Base-by-base conservation (phyloP, 2,113 vertebrate genomes). In the Chaetura pelagica region DNA sequence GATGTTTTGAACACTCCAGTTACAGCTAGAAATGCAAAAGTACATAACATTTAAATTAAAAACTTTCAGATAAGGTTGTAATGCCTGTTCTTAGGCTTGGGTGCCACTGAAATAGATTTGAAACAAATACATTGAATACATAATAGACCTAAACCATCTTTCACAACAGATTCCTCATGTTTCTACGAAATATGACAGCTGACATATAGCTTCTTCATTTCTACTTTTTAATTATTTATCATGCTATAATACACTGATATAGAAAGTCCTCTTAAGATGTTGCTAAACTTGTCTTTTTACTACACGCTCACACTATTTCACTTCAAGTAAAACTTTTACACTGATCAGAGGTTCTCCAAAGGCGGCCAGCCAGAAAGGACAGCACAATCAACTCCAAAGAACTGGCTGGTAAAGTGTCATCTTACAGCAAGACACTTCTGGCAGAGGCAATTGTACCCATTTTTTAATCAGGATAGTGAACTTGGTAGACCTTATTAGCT, bases 401-500 rank as follows among this genome's bases (percentile, higher is more conserved):
- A 76, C 38, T 27, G 16, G 62, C 48, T 40, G 58, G 42, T 44
- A 51, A 94, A 81, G 35, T 7, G 42, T 44, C 51, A 67, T 61
- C 44, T 79, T 85, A 78, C 8, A 40, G 40, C 35, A 76, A 77
- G 57, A 63, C 57, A 72, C 76, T 92, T 89, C 55, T 40, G 40
- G 80, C 38, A 23, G 0, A 69, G 42, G 55, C 62, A 95, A 58
- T 27, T 86, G 35, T 32, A 89, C 13, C 59, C 52, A 8, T 35
- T 69, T 32, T 93, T 4, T 7, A 29, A 91, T 90, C 32, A 9
- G 3, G n/a, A 83, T 4, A 83, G 63, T 35, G 40, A 93, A 95
- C 52, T 91, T 81, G 24, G 57, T 94, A 86, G 79, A 81, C 67
- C 24, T 90, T 61, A 92, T 83, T 75, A 84, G 35, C 55, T 76